phyloP scores from a whole-genome alignment of 2,113 vertebrate species.

The Vicugna pacos region DNA sequence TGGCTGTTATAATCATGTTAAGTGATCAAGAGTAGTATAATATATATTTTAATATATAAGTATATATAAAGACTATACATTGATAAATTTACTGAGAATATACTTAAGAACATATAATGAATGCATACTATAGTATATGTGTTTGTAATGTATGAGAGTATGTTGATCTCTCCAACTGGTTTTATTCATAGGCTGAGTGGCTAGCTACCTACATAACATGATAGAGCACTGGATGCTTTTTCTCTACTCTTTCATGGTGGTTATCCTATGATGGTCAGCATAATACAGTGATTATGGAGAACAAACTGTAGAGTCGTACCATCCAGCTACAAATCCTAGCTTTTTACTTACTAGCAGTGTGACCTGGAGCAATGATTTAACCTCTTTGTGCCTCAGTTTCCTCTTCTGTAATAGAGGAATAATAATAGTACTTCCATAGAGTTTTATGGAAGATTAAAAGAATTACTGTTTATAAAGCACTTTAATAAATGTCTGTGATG shows the following conservation, averaged over 20 bases:
- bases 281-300: not conserved
- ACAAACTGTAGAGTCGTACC: not conserved
- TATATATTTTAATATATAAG: constrained; percentile 32
- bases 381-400: not conserved
- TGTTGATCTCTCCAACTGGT: not conserved
- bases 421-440: not conserved
- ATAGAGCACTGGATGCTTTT: not conserved
- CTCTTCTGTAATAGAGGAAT: not conserved
- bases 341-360: not conserved
- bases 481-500: not conserved
- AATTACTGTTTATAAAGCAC: not conserved
- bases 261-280: not conserved
- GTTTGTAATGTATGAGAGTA: not conserved
- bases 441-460: not conserved
- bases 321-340: not conserved
- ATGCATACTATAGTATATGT: not conserved
- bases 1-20: not conserved
- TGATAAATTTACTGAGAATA: not conserved
- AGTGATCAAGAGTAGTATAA: not conserved
- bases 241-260: not conserved
- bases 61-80: not conserved
- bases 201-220: not conserved
- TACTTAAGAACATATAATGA: not conserved
- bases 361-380: not conserved
- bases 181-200: not conserved